A percentile compares a stretch with the other conserved stretches of the same genome.
These are phyloP conservation scores for Strigamia transsilvanica DNA, from an alignment of 2,888 invertebrate genomes.

Conservation along the genomic window DNA sequence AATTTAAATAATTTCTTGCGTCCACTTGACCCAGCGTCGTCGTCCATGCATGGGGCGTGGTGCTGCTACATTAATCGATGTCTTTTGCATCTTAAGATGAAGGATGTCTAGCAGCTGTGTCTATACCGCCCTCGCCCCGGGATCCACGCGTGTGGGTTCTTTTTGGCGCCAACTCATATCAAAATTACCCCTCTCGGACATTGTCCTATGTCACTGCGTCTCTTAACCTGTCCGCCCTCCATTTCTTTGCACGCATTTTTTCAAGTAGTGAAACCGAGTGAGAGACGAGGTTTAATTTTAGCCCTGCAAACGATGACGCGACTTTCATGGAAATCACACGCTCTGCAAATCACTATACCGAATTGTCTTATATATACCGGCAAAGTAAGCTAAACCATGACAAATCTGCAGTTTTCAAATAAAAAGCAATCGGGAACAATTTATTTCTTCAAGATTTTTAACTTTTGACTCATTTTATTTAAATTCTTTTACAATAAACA, in stretches of 20 bases:
- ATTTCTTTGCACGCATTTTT: conserved; percentile 18
- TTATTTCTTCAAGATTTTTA: no score
- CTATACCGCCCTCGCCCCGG: conserved; percentile 41
- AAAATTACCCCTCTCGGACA: conserved; percentile 32
- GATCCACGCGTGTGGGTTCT: conserved; percentile 30
- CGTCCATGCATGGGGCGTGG: conserved; percentile 34
- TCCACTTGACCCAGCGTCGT: conserved; percentile 32
- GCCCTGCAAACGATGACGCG: conserved; percentile 39
- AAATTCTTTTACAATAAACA: no score
- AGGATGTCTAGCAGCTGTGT: conserved; percentile 43
- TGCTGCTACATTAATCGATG: conserved; percentile 10
- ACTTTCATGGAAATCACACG: conserved; percentile 25
- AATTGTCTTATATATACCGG: neutral
- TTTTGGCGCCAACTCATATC: conserved; percentile 31
- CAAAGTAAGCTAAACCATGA: neutral
- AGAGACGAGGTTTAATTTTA: conserved; percentile 44
- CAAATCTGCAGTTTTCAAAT: neutral
- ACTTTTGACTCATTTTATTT: no score
- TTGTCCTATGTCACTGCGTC: conserved; percentile 46
- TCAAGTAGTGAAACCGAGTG: neutral
- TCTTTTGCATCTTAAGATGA: conserved; percentile 37
- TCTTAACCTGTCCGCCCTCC: conserved; percentile 35
- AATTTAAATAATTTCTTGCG: conserved; percentile 20
- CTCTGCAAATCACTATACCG: neutral
- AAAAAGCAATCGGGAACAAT: neutral